These are phyloP conservation scores for Sphenopsis melanotis DNA, from an alignment of 2,797 vertebrate genomes.

Conservation along the genomic window DNA sequence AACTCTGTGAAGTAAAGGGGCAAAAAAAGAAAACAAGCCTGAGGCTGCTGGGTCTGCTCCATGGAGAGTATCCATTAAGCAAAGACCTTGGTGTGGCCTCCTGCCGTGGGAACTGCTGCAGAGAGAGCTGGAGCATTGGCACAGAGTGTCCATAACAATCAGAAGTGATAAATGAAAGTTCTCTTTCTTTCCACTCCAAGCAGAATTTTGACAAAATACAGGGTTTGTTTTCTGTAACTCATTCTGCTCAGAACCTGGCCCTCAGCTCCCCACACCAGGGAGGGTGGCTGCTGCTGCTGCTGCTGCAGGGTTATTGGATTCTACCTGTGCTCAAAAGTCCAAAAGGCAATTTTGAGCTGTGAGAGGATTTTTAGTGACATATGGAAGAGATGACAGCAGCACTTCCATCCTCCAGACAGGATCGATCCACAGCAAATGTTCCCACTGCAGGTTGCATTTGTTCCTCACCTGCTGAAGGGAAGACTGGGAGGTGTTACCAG, in stretches of 20 bases:
- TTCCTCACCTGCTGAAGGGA: background rate
- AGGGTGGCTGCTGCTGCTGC: background rate
- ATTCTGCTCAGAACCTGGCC: background rate
- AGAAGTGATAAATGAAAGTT: background rate
- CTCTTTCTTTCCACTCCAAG: background rate
- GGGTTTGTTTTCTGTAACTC: background rate
- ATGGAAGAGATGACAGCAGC: background rate
- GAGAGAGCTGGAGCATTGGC: background rate
- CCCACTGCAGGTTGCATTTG: background rate
- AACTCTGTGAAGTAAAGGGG: background rate
- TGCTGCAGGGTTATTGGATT: background rate
- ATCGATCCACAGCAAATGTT: background rate
- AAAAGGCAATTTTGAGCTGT: background rate
- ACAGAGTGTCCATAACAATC: background rate
- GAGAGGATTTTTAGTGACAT: background rate
- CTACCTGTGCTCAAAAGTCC: background rate
- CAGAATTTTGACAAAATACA: background rate
- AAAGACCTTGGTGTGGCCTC: background rate
- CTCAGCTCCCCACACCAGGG: background rate
- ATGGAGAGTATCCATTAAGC: background rate
- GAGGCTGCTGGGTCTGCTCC: background rate
- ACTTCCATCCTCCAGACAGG: background rate
- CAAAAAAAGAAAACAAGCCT: background rate
- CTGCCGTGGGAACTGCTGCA: background rate
- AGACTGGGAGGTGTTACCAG: background rate